Conservation (phyloP, 1,140 invertebrate species). For the Cydia amplana region DNA sequence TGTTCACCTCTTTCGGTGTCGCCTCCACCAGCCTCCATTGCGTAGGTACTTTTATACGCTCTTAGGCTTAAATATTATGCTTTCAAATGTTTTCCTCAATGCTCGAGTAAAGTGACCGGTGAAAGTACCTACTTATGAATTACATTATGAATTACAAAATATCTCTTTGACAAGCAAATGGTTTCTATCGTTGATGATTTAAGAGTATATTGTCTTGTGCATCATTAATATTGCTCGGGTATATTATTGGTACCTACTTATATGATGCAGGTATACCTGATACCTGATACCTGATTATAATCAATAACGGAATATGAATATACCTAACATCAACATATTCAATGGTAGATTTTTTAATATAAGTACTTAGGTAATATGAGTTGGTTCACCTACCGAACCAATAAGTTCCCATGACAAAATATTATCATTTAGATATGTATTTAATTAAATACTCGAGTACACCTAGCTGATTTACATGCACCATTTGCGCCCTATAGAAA, state of each 20-base stretch:
- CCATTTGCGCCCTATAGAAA: too few species aligned
- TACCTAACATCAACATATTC: not conserved
- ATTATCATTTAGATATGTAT: too few species aligned
- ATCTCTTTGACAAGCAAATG: not conserved
- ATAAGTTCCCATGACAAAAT: too few species aligned
- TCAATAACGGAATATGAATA: too few species aligned
- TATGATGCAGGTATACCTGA: too few species aligned
- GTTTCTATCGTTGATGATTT: not conserved
- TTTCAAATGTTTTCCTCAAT: slow-evolving; percentile 27
- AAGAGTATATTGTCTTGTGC: not conserved
- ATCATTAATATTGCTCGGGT: not conserved
- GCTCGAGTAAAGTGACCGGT: slow-evolving; percentile 1
- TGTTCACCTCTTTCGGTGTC: slow-evolving; percentile 78
- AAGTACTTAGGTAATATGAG: too few species aligned
- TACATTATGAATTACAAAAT: not conserved
- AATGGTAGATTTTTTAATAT: too few species aligned
- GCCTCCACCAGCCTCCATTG: slow-evolving; percentile 49
- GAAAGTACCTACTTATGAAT: not conserved
- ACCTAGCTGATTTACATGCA: too few species aligned
- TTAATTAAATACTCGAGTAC: too few species aligned
- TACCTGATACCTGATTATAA: too few species aligned
- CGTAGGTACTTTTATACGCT: slow-evolving; percentile 17
- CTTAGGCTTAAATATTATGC: slow-evolving; percentile 29
- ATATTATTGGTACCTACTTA: not conserved
- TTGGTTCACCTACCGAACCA: too few species aligned